Conservation (phyloP, 2,888 invertebrate genomes). For the Rutpela maculata region DNA sequence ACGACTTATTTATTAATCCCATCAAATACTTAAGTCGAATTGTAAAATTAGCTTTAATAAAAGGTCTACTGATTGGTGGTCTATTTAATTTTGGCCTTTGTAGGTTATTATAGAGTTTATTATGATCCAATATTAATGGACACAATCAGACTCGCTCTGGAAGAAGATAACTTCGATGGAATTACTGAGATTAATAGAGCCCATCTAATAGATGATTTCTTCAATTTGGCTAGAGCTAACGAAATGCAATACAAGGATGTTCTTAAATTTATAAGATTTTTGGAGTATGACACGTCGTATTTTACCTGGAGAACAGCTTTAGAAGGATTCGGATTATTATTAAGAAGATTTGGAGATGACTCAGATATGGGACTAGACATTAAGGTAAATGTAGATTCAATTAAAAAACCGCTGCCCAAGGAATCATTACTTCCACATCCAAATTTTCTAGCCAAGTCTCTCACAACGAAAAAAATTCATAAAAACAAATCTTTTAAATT, state of each 20-base stretch:
- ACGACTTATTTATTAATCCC: no score
- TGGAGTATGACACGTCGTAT: slow-evolving; percentile 81
- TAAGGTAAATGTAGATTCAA: no score
- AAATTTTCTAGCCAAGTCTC: no score
- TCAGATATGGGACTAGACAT: no score
- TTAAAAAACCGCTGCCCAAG: no score
- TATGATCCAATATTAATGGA: slow-evolving; percentile 83
- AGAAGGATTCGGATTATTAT: slow-evolving; percentile 53
- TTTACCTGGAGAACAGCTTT: slow-evolving; percentile 84
- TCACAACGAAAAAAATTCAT: no score
- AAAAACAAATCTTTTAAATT: no score
- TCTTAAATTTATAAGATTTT: slow-evolving; percentile 81
- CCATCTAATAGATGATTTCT: slow-evolving; percentile 85
- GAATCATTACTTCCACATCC: no score
- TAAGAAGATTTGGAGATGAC: slow-evolving; percentile 52
- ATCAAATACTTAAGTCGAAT: no score
- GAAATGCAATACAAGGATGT: slow-evolving; percentile 75
- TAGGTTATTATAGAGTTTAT: slow-evolving; percentile 80
- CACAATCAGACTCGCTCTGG: slow-evolving; percentile 75
- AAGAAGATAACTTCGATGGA: slow-evolving; percentile 69
- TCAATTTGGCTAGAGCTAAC: slow-evolving; percentile 79
- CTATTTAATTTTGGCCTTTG: slow-evolving; percentile 53
- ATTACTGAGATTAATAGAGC: slow-evolving; percentile 83
- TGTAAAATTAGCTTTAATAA: no score
- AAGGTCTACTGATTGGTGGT: no score